A percentile compares a stretch with the other conserved stretches of the same genome.
Conservation (phyloP, 2,888 invertebrate genomes). For the Hymenopus coronatus region DNA sequence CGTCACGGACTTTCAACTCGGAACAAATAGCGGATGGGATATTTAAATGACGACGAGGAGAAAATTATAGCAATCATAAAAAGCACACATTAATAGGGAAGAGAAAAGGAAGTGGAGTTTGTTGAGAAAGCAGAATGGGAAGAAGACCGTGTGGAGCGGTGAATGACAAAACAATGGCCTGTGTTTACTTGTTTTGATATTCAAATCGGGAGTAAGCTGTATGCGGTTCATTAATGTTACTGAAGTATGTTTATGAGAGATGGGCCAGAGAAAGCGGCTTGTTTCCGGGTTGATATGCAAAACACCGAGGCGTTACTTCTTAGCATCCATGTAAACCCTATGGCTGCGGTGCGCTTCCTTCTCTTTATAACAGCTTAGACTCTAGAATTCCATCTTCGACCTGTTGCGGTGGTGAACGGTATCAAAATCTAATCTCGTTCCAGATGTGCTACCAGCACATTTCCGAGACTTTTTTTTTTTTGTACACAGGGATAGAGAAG, state of each 20-base stretch:
- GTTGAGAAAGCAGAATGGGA: background rate
- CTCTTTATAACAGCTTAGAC: no score
- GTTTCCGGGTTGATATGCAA: background rate
- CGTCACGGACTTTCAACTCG: slow-evolving; percentile 44
- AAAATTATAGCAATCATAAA: slow-evolving; percentile 20
- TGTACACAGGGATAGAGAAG: no score
- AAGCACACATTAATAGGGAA: slow-evolving; percentile 10
- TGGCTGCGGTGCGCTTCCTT: no score
- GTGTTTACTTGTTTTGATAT: background rate
- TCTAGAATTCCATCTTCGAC: no score
- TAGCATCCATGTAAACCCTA: no score
- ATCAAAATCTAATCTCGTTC: no score
- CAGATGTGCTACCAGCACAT: no score
- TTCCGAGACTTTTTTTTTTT: no score
- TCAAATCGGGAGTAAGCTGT: background rate
- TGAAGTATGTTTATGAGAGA: background rate
- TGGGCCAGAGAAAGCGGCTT: background rate
- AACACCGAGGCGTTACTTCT: background rate
- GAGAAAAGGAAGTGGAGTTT: slow-evolving; percentile 2
- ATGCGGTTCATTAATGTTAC: background rate
- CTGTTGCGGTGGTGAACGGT: no score
- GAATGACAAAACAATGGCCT: background rate
- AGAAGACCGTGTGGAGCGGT: background rate
- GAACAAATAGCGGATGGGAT: slow-evolving; percentile 45
- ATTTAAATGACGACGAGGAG: slow-evolving; percentile 11